phyloP scores from a whole-genome alignment of 2,888 invertebrate species.

The Idaea aversata region DNA sequence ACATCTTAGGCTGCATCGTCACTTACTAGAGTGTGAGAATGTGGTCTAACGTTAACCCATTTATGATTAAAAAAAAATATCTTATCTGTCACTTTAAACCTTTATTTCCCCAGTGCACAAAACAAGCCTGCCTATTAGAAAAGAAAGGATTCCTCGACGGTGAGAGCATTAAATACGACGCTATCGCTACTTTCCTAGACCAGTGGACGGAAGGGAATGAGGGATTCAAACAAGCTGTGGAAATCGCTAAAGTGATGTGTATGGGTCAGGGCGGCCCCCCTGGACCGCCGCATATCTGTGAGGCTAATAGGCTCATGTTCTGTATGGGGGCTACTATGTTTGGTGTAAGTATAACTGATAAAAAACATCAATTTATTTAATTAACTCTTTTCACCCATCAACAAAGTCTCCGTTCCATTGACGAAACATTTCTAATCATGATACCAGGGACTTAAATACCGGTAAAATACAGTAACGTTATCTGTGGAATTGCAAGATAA shows the following conservation, averaged over 20 bases:
- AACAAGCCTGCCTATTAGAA: conserved; percentile 51
- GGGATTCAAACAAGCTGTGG: conserved; percentile 41
- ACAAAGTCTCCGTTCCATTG: no score
- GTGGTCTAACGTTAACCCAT: no score
- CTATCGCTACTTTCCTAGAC: conserved; percentile 38
- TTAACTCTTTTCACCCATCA: no score
- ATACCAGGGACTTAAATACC: no score
- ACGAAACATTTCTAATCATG: no score
- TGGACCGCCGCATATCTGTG: conserved; percentile 50
- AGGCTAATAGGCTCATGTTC: conserved; percentile 47
- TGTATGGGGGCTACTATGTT: conserved; percentile 48
- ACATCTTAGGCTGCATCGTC: no score
- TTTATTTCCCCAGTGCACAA: conserved; percentile 49
- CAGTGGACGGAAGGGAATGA: conserved; percentile 41
- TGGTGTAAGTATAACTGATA: conserved; percentile 37
- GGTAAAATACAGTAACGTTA: no score
- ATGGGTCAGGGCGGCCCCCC: conserved; percentile 35
- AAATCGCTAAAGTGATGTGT: conserved; percentile 44
- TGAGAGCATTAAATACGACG: conserved; percentile 44
- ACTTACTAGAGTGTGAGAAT: no score
- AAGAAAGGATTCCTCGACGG: conserved; percentile 46
- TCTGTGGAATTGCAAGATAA: no score
- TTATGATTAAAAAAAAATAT: no score
- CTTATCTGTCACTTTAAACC: neutral
- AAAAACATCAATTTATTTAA: no score